phyloP scores from a whole-genome alignment of 2,113 vertebrate genomes.

The Callaeas wilsoni region DNA sequence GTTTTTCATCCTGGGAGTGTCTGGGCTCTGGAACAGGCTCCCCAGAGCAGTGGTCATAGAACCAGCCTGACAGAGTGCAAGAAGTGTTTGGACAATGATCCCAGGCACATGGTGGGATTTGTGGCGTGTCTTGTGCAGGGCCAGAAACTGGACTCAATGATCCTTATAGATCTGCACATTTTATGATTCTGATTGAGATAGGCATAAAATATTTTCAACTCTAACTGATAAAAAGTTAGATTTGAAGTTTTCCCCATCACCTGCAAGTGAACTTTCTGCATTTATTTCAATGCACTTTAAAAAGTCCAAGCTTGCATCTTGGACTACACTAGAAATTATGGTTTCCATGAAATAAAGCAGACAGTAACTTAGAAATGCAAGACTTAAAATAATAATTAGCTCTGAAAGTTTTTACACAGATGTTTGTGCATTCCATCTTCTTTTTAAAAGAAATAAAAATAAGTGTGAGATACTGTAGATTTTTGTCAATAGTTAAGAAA shows the following conservation, averaged over 20 bases:
- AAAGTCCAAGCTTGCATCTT: background rate
- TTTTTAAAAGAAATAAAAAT: background rate
- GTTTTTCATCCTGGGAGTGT: fast-evolving
- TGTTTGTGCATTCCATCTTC: background rate
- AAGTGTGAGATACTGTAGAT: background rate
- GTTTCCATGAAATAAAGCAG: background rate
- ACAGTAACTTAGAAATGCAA: background rate
- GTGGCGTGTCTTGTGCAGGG: too few species aligned
- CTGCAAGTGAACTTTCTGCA: background rate
- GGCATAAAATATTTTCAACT: background rate
- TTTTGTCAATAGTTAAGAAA: background rate
- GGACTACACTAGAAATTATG: background rate
- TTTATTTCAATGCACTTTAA: background rate
- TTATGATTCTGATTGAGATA: background rate
- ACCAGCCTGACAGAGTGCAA: background rate
- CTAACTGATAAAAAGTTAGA: background rate
- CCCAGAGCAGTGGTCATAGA: background rate
- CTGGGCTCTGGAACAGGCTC: background rate
- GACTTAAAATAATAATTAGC: background rate
- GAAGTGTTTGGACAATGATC: fast-evolving
- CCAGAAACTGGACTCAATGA: background rate
- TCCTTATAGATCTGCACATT: background rate
- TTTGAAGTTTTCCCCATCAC: background rate
- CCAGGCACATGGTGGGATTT: too few species aligned
- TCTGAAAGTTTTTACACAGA: background rate